phyloP scores from a whole-genome alignment of 2,797 vertebrate genomes.

The Gila robusta region DNA sequence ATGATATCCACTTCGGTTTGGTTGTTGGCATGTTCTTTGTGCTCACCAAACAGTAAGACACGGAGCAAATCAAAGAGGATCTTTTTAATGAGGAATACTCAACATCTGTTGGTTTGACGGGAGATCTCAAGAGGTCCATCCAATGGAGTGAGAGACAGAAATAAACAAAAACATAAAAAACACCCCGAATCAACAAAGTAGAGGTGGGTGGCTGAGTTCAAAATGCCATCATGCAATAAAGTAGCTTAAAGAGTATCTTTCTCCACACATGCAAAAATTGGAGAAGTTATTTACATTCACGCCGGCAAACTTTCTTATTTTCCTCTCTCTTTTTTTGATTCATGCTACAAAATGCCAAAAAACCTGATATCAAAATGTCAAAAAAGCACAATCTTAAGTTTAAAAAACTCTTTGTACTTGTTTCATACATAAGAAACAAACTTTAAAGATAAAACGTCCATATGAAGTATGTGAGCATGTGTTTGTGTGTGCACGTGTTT shows the following conservation, averaged over 20 bases:
- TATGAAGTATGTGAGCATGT: conserved; percentile 5
- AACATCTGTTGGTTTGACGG: conserved; percentile 51
- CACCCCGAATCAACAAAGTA: conserved; percentile 29
- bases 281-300: conserved; percentile 44
- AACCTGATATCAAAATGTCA: conserved; percentile 44
- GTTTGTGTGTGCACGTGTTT: conserved; percentile 28
- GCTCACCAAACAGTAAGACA: conserved; percentile 47
- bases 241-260: conserved; percentile 39
- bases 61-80: conserved; percentile 53
- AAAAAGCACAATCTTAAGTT: conserved; percentile 38
- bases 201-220: conserved; percentile 31
- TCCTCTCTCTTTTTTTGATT: conserved; percentile 5
- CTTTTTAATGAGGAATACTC: conserved; percentile 54
- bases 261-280: conserved; percentile 51
- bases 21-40: conserved; percentile 9
- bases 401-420: conserved; percentile 23
- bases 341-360: conserved; percentile 55
- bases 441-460: conserved; percentile 28
- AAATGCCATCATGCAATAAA: conserved; percentile 58
- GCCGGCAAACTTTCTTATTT: conserved; percentile 3
- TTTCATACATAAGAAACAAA: conserved; percentile 33
- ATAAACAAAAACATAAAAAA: conserved; percentile 9
- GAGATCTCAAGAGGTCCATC: conserved; percentile 48
- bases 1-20: conserved; percentile 18
- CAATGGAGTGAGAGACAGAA: conserved; percentile 26